Evolutionary conservation across 2,113 vertebrate species (phyloP).

Genomic region (Lepus timidus): DNA sequence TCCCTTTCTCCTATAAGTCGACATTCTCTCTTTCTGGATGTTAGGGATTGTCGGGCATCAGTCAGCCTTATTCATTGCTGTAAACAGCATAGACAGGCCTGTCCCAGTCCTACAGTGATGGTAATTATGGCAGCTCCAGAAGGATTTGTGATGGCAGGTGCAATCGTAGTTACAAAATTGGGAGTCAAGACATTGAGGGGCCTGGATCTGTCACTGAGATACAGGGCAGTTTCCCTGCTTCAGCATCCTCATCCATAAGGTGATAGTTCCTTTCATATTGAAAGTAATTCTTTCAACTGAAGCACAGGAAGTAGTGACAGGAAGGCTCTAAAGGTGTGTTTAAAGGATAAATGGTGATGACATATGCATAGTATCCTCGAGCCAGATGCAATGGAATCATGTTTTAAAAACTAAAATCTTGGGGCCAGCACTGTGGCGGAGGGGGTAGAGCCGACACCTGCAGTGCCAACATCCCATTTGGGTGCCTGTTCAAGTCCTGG

Average conservation of each 20-base stretch:
- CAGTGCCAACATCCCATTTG: no score
- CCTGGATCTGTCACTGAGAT: neutral
- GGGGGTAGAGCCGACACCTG: no score
- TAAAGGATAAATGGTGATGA: neutral
- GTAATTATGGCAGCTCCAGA: neutral
- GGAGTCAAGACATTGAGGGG: neutral
- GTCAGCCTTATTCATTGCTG: neutral
- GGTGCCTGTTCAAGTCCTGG: no score
- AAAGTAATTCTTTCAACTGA: neutral
- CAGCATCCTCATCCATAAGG: neutral
- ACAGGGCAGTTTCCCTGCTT: neutral
- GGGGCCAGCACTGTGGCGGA: no score
- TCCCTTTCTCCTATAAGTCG: neutral
- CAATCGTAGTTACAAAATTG: neutral
- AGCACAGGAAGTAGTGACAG: neutral
- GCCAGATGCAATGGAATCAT: neutral
- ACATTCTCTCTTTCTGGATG: neutral
- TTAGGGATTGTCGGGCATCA: neutral
- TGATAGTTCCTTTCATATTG: neutral
- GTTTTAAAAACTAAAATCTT: neutral
- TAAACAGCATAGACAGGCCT: neutral
- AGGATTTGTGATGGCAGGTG: neutral
- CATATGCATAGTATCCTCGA: neutral
- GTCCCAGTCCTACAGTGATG: neutral
- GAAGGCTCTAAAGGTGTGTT: conserved; percentile 4